Percentiles rank a stretch among this genome's conserved stretches.
These are phyloP conservation scores for Aptenodytes forsteri DNA, from an alignment of 2,113 vertebrate species.

Conservation along the genomic window DNA sequence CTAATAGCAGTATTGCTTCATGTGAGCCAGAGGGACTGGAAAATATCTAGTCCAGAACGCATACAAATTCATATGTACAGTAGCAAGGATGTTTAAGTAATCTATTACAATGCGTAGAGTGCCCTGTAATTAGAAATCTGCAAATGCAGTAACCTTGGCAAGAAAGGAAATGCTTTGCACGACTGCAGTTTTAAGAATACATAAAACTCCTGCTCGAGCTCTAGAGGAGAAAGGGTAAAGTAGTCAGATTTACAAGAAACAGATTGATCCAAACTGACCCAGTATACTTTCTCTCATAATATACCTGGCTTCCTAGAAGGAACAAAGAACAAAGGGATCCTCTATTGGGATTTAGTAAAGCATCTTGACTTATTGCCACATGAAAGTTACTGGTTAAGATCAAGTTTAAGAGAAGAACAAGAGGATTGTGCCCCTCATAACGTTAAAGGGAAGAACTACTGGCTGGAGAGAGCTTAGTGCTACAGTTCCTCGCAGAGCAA, in stretches of 20 bases:
- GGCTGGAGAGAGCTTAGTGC: neutral
- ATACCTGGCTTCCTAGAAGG: neutral
- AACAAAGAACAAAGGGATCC: neutral
- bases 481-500: neutral
- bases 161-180: neutral
- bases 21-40: neutral
- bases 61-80: neutral
- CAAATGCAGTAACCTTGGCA: neutral
- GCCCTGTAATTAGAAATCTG: conserved; percentile 1
- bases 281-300: neutral
- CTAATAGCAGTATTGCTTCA: neutral
- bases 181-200: neutral
- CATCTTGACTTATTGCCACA: neutral
- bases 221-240: neutral
- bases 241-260: neutral
- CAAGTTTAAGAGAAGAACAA: neutral
- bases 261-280: neutral
- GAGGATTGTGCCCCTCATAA: neutral
- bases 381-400: neutral
- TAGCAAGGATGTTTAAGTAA: conserved; percentile 5
- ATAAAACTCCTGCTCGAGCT: neutral
- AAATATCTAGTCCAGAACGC: neutral
- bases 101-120: neutral
- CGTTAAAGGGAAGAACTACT: neutral
- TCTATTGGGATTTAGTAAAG: neutral